Evolutionary conservation across 2,113 vertebrate genomes (phyloP), one percentile per base, ranked within the genome.

Genomic region (Pomatostomus ruficeps): DNA sequence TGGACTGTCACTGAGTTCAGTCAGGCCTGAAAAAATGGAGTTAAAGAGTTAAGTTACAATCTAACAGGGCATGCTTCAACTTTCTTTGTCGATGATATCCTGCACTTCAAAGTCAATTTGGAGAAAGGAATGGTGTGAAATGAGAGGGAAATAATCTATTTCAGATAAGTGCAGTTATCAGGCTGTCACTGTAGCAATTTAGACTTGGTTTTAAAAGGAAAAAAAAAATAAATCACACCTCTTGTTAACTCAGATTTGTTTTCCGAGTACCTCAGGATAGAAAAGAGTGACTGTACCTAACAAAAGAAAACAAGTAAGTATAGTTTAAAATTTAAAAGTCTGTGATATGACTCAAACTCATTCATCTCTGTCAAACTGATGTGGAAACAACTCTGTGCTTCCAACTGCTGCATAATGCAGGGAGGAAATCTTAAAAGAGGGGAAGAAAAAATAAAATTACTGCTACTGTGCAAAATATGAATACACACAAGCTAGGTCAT

Each of bases 1-100:
- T 96, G 99, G 99, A 98, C 98, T 99, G 96, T 99, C 99, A 90
- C 98, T 98, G 96, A 99, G 98, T 97, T 99, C 99, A 80, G 98
- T 99, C 98, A 99, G 98, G 97, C 99, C 99, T 99, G 97, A 88
- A 97, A 97, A 95, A 88, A 96, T 9, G 68, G 89, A 94, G 70
- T 89, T 80, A 85, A 82, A 96, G 91, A 96, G 85, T 93, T 93
- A 95, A 89, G 91, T 97, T 65, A 97, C 74, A 95, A 91, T 93
- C 85, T 86, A 96, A 94, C 82, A 97, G 96, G 93, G 88, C 85
- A 95, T 83, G 90, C 88, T 94, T 96, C 68, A 90, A 43, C 78
- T 97, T 96, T 91, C 67, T 88, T 65, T 91, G 89, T 4, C 80
- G 91, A 66, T 74, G 75, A 71, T 62, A 84, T 45, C 91, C 92